Percentiles rank a stretch among this genome's conserved stretches.
Conservation (phyloP, 2,797 vertebrate genomes). For the Xiphophorus birchmanni region DNA sequence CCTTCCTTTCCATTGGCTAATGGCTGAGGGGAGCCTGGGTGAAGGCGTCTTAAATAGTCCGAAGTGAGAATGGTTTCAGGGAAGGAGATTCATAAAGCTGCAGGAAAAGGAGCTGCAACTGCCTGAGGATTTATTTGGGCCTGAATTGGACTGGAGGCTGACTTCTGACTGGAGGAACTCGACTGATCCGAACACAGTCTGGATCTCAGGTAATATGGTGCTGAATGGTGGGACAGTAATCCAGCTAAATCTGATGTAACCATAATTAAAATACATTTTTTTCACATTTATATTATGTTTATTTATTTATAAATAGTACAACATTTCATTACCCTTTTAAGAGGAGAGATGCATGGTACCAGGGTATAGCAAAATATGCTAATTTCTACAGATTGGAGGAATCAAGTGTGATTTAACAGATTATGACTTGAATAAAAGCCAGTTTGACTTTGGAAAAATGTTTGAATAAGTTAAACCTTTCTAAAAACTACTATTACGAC, state of each 20-base stretch:
- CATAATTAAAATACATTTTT: neutral
- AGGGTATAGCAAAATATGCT: too few species aligned
- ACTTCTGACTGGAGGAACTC: conserved; percentile 37
- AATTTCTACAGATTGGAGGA: too few species aligned
- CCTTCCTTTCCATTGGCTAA: conserved; percentile 87
- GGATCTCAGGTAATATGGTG: conserved; percentile 52
- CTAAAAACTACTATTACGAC: neutral
- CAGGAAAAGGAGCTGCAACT: conserved; percentile 48
- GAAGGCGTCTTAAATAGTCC: conserved; percentile 85
- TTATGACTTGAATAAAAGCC: too few species aligned
- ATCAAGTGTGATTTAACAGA: too few species aligned
- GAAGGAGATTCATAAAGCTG: conserved; percentile 57
- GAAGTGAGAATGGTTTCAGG: conserved; percentile 74
- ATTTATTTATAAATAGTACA: too few species aligned
- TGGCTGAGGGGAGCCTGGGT: conserved; percentile 81
- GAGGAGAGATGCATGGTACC: too few species aligned
- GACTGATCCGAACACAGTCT: conserved; percentile 21
- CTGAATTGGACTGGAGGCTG: conserved; percentile 19
- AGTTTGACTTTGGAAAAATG: neutral
- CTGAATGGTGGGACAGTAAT: neutral
- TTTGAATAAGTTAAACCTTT: neutral
- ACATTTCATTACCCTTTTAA: too few species aligned
- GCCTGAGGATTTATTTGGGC: conserved; percentile 38
- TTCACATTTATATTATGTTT: neutral
- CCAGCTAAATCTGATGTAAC: neutral